These are phyloP conservation scores for Otolemur crassicaudatus DNA, from an alignment of 2,797 vertebrate genomes.

Conservation along the genomic window DNA sequence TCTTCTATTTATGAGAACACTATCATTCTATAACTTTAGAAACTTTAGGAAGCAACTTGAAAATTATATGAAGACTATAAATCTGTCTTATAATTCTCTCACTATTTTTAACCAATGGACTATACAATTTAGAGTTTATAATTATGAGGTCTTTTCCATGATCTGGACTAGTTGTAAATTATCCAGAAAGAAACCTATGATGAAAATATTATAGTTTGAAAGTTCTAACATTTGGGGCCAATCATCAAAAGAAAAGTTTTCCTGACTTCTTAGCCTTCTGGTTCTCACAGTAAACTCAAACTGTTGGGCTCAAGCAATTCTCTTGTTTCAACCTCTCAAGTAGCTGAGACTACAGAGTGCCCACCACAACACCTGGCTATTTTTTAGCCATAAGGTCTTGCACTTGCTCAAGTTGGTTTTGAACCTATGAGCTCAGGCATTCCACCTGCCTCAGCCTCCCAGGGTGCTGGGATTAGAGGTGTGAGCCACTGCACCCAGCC, in stretches of 20 bases:
- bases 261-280: not conserved
- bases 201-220: not conserved
- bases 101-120: not conserved
- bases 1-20: not conserved
- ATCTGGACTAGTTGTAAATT: not conserved
- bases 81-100: not conserved
- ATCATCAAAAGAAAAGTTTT: not conserved
- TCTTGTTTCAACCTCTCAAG: too few relatives aligned
- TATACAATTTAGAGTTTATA: not conserved
- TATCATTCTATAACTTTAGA: not conserved
- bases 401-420: too few relatives aligned
- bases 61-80: not conserved
- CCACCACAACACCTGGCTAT: too few relatives aligned
- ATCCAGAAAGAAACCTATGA: not conserved
- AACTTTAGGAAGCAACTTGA: not conserved
- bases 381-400: too few relatives aligned
- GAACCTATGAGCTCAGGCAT: too few relatives aligned
- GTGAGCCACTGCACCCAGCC: too few relatives aligned
- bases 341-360: too few relatives aligned
- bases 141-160: not conserved
- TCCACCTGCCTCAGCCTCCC: too few relatives aligned
- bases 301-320: too few relatives aligned
- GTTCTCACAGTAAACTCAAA: not conserved
- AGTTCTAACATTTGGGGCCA: not conserved
- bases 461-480: too few relatives aligned